Base-by-base conservation (phyloP, 2,113 vertebrate species). In the Anguilla rostrata region DNA sequence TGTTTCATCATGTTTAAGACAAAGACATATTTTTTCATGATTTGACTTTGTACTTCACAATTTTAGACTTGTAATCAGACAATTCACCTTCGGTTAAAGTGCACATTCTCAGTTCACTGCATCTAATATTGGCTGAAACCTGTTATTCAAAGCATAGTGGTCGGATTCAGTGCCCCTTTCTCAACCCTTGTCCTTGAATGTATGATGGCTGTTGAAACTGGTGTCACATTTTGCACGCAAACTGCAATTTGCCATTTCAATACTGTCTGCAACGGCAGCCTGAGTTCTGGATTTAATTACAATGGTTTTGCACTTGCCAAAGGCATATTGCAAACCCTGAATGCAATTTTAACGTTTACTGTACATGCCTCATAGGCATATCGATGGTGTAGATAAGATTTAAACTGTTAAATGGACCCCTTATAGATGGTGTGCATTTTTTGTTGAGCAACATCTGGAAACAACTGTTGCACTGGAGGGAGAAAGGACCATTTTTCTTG, bases 381-480 rank as follows among this genome's bases (percentile, higher is more conserved):
- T 20, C n/a, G 81, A 46, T 83, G 86, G 84, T 87, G 83, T 81
- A 90, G 89, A 90, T 87, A 88, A 93, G 83, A 2, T 29, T 83
- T 88, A 91, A 83, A 82, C 86, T 83, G 87, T 86, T 90, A 85
- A 85, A 87, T 87, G 88, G 84, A n/a, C 86, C 90, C 80, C 90
- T 90, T 88, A 88, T 83, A 20, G 81, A 86, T 84, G 86, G n/a
- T 56, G 34, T 71, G 71, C 29, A 53, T 40, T 57, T n/a, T 85
- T 46, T 66, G 63, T 29, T 14, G 34, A 40, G 57, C 57, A 87
- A 90, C 93, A 92, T 92, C 89, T 91, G 91, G 88, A 87, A 92
- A 85, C 66, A 92, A 85, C 66, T 9, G 53, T 90, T 90, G 43
- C 46, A 87, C 80, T 3, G 86, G 66, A 86, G 26, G 29, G 85